phyloP scores from a whole-genome alignment of 2,888 invertebrate genomes.

The Eristalis arbustorum region DNA sequence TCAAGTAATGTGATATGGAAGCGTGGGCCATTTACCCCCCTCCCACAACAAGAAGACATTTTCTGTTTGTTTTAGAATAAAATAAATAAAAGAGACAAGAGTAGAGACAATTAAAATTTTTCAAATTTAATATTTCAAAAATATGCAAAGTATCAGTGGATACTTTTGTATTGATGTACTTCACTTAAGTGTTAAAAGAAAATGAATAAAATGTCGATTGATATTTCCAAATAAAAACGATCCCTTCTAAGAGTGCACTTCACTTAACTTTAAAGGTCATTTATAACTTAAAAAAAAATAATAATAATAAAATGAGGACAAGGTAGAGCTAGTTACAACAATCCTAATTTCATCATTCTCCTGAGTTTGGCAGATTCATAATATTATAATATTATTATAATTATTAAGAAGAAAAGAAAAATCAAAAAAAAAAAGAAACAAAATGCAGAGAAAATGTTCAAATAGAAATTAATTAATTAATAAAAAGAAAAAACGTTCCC shows the following conservation, averaged over 20 bases:
- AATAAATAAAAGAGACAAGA: constrained; percentile 19
- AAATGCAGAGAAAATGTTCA: background rate
- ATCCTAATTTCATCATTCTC: constrained; percentile 22
- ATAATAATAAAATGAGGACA: background rate
- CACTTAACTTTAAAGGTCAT: constrained; percentile 48
- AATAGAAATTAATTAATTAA: background rate
- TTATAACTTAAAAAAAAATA: constrained; percentile 25
- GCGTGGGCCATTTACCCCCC: background rate
- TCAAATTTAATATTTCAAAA: constrained; percentile 64
- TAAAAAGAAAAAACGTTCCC: constrained; percentile 12
- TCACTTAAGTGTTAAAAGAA: constrained; percentile 38
- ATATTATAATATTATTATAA: background rate
- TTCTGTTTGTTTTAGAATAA: background rate
- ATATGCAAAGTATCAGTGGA: constrained; percentile 29
- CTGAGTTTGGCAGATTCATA: background rate
- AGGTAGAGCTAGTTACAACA: constrained; percentile 7
- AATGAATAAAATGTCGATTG: constrained; percentile 9
- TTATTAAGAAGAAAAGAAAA: too few relatives aligned
- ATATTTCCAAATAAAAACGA: constrained; percentile 31
- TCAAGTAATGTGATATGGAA: too few relatives aligned
- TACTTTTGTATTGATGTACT: constrained; percentile 40
- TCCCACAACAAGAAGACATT: background rate
- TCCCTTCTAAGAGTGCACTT: constrained; percentile 5
- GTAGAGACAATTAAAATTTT: constrained; percentile 52
- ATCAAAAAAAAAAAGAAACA: background rate